These are phyloP conservation scores for Hormaphis cornu DNA, from an alignment of 1,140 invertebrate species.

Conservation along the genomic window DNA sequence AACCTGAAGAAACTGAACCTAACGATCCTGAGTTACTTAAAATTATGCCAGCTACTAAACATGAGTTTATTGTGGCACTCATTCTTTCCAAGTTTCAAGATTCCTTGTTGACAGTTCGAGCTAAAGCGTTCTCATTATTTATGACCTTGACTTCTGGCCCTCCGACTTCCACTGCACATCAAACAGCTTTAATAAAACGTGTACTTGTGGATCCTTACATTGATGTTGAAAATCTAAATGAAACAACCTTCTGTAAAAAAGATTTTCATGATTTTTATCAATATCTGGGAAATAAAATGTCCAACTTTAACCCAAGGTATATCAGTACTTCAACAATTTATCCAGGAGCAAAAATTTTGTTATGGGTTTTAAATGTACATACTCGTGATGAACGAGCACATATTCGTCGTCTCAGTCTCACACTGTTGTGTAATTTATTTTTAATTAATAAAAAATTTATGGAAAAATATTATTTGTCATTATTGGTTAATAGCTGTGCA, in stretches of 20 bases:
- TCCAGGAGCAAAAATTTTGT: slow-evolving; percentile 6
- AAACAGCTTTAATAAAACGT: slow-evolving; percentile 5
- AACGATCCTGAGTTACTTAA: neutral
- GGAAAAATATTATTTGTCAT: slow-evolving; percentile 4
- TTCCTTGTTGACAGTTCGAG: slow-evolving; percentile 11
- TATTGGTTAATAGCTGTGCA: slow-evolving; percentile 8
- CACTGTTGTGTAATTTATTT: slow-evolving; percentile 23
- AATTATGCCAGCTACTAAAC: slow-evolving; percentile 19
- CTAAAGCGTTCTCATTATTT: slow-evolving; percentile 20
- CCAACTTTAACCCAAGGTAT: slow-evolving; percentile 7
- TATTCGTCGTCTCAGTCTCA: slow-evolving; percentile 23
- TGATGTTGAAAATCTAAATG: neutral
- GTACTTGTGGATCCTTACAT: slow-evolving; percentile 19
- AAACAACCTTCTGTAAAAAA: slow-evolving; percentile 14
- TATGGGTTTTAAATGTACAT: slow-evolving; percentile 22
- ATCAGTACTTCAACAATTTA: slow-evolving; percentile 8
- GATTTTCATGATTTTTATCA: slow-evolving; percentile 17
- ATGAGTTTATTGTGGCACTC: slow-evolving; percentile 6
- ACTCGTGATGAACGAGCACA: slow-evolving; percentile 16
- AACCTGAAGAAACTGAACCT: slow-evolving; percentile 19
- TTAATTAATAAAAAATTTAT: slow-evolving; percentile 12
- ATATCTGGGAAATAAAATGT: neutral
- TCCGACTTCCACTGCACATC: slow-evolving; percentile 12
- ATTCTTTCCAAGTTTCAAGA: slow-evolving; percentile 26
- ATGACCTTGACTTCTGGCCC: neutral